phyloP scores from a whole-genome alignment of 2,797 vertebrate species.

The Parauchenoglanis punctatus region DNA sequence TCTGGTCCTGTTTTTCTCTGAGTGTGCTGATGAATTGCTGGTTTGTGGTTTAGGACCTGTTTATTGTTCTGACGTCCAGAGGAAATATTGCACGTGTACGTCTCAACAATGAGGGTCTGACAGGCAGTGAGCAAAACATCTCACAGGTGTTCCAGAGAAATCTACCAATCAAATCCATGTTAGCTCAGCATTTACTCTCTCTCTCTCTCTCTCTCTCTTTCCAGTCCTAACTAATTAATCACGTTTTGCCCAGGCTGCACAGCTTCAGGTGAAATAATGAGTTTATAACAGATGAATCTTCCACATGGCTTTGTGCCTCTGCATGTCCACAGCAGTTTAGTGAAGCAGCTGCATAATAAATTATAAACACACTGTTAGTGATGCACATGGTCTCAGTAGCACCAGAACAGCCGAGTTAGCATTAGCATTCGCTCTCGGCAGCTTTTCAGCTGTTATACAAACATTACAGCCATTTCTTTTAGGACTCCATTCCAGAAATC shows the following conservation, averaged over 20 bases:
- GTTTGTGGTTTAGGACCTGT: background rate
- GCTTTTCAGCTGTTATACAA: background rate
- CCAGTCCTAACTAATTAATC: background rate
- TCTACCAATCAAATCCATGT: background rate
- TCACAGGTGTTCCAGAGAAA: background rate
- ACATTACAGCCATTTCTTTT: background rate
- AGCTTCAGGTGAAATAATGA: slow-evolving; percentile 10
- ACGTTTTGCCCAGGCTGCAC: background rate
- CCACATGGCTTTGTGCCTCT: slow-evolving; percentile 44
- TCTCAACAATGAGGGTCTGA: background rate
- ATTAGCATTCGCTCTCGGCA: background rate
- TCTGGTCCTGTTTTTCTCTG: background rate
- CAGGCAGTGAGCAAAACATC: background rate
- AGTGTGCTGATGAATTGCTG: background rate
- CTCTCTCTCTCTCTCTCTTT: background rate
- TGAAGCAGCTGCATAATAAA: background rate
- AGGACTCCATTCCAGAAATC: too few relatives aligned
- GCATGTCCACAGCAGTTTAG: slow-evolving; percentile 1
- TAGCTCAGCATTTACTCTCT: background rate
- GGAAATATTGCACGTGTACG: background rate
- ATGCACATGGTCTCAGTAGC: background rate
- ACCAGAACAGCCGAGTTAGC: background rate
- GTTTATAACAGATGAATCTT: slow-evolving; percentile 23
- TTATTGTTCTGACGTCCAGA: background rate
- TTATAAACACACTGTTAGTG: background rate